Evolutionary conservation across 2,797 vertebrate genomes (phyloP).

Genomic region (Amniataba percoides): DNA sequence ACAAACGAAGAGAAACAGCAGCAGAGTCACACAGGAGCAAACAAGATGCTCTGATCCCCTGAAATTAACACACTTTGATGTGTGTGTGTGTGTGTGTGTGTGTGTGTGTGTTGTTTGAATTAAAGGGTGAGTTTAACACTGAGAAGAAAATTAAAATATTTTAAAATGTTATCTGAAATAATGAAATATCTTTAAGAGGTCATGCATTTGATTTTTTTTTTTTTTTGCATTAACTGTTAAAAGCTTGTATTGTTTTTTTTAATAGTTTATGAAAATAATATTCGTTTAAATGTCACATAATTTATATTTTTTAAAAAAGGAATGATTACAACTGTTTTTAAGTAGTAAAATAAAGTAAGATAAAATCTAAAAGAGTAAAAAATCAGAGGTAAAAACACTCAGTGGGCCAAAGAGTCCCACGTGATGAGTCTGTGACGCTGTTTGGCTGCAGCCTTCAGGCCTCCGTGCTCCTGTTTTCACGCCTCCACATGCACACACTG

Average conservation of each 20-base stretch:
- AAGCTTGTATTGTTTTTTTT: neutral
- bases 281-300: neutral
- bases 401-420: constrained; percentile 44
- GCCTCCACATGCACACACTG: neutral
- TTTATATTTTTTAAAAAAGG: neutral
- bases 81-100: constrained; percentile 17
- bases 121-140: neutral
- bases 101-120: constrained; percentile 27
- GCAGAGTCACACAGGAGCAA: constrained; percentile 34
- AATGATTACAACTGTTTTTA: neutral
- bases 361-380: neutral
- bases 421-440: constrained; percentile 59
- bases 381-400: neutral
- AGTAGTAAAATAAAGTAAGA: neutral
- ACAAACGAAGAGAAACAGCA: neutral
- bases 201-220: neutral
- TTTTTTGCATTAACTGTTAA: neutral
- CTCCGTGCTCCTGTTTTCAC: constrained; percentile 13
- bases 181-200: neutral
- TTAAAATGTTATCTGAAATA: neutral
- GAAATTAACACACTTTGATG: constrained; percentile 51
- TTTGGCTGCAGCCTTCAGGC: constrained; percentile 39
- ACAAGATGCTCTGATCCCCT: constrained; percentile 58
- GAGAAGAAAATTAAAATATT: neutral
- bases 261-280: neutral